Evolutionary conservation across 2,888 invertebrate genomes (phyloP).

Genomic region (Stenchaetothrips biformis): DNA sequence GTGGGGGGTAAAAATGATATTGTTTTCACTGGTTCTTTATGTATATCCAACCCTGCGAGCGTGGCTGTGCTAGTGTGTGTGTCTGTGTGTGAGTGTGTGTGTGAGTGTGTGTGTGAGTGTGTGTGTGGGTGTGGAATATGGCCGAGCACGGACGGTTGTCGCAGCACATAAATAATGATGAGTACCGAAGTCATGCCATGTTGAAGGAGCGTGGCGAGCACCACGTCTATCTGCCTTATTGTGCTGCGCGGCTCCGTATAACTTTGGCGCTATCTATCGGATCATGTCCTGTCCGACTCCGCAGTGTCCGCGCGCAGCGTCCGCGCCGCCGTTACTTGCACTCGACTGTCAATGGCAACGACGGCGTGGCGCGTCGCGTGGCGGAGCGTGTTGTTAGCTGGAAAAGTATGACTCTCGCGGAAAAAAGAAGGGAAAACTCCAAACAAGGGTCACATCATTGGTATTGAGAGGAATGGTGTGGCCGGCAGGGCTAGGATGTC

Average conservation of each 20-base stretch:
- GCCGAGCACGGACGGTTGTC: neutral
- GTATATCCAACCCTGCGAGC: neutral
- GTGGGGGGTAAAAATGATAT: slow-evolving; percentile 6
- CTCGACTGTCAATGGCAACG: neutral
- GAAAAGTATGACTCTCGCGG: no score
- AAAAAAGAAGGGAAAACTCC: no score
- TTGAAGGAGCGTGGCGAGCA: neutral
- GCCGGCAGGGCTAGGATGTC: no score
- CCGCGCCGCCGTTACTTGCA: neutral
- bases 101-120: no score
- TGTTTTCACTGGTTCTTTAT: slow-evolving; percentile 23
- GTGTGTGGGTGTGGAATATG: neutral
- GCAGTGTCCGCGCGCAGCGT: neutral
- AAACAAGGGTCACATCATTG: no score
- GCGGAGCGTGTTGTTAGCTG: no score
- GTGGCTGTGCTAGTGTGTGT: no score
- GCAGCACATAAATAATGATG: slow-evolving; percentile 16
- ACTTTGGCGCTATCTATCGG: slow-evolving; percentile 14
- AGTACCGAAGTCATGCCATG: slow-evolving; percentile 16
- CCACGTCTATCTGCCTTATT: neutral
- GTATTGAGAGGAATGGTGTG: no score
- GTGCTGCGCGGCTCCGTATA: neutral
- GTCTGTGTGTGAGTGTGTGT: no score
- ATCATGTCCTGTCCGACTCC: neutral
- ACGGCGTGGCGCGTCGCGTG: neutral